Conservation (phyloP, 1,140 invertebrate species). For the Radopholus similis region DNA sequence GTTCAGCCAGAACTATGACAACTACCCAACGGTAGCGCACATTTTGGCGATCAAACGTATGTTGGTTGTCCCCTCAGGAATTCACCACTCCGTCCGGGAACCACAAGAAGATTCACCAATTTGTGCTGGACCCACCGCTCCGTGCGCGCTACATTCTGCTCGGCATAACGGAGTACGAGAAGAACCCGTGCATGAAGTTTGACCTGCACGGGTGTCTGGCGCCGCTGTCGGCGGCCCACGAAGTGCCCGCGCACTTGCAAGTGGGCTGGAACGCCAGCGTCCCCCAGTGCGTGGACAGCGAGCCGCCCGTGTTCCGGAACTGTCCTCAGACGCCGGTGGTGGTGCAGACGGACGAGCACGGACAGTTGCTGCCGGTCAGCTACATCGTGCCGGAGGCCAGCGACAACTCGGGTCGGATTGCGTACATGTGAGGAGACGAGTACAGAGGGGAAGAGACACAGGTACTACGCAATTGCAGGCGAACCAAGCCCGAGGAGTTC, state of each 20-base stretch:
- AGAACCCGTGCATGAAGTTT: conserved; percentile 90
- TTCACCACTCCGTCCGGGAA: conserved; percentile 71
- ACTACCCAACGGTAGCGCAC: conserved; percentile 74
- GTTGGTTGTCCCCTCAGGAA: conserved; percentile 31
- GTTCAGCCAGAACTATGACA: conserved; percentile 86
- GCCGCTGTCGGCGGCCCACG: conserved; percentile 51
- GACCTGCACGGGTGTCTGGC: conserved; percentile 88
- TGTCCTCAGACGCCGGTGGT: conserved; percentile 85
- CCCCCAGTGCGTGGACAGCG: conserved; percentile 69
- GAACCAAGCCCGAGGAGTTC: conserved; percentile 74
- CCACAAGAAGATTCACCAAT: conserved; percentile 89
- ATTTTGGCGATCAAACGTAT: neutral
- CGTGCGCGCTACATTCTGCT: conserved; percentile 86
- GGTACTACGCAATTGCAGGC: conserved; percentile 55
- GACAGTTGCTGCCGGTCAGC: conserved; percentile 79
- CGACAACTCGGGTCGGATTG: conserved; percentile 89
- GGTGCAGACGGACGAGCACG: conserved; percentile 79
- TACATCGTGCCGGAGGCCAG: conserved; percentile 84
- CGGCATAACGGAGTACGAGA: conserved; percentile 87
- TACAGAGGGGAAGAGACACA: no score
- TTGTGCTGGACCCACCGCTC: conserved; percentile 84
- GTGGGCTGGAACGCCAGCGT: conserved; percentile 22
- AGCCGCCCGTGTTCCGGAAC: conserved; percentile 90
- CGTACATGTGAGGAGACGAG: conserved; percentile 72
- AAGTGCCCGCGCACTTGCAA: conserved; percentile 57